Base-by-base conservation (phyloP, 2,113 vertebrate species). In the Tragulus kanchil region DNA sequence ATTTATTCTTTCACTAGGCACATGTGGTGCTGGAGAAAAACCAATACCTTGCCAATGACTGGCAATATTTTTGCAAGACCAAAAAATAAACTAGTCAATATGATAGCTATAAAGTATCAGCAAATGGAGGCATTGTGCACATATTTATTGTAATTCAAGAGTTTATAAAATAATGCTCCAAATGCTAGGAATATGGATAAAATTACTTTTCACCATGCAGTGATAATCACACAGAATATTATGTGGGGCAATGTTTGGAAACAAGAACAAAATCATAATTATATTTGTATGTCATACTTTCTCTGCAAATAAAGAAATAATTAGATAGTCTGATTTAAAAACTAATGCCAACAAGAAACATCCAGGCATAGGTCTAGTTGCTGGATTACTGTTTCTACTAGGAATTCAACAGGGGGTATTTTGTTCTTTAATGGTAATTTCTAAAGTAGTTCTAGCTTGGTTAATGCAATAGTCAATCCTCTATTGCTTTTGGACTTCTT, bases 351-450 rank as follows among this genome's bases (percentile, higher is more conserved):
- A 64, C 8, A 88, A 67, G 67, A 78, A 92, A 73, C 73, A 82
- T 28, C 14, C n/a, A 86, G 56, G 4, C 7, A 19, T 65, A 50
- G 7, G 1, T 73, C 26, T 81, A 79, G 16, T 14, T 85, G 14
- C 8, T 52, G 19, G 17, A 11, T 73, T 87, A 67, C 17, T 59
- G 26, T 52, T 95, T 73, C 21, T 84, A 45, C 62, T 78, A 36
- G 26, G 23, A 94, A 90, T 28, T 86, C 26, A 71, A 45, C 73
- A 90, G 73, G 0, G 19, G 6, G 8, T 12, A 62, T 4, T 78
- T 95, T 77, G 59, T 52, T 36, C 14, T 23, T 91, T 95, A 45
- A 59, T 42, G 65, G 52, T n/a, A 73, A 61, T 92, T 96, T 85
- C 13, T 28, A 93, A 71, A 89, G n/a, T 54, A 67, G 9, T 64